Conservation (phyloP, 2,888 invertebrate species). For the Sericinus montela region DNA sequence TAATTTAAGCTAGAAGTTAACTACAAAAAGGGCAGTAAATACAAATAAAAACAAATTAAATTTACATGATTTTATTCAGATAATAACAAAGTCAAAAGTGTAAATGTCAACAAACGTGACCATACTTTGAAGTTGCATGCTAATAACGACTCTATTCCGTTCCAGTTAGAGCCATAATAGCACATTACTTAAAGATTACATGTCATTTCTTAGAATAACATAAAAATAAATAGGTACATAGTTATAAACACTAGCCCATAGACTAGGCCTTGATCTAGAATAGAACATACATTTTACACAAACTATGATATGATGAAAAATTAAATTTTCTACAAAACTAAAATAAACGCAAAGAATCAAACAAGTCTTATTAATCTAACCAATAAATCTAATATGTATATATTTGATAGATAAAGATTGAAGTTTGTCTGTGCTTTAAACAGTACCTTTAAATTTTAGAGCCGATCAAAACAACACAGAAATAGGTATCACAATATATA, state of each 20-base stretch:
- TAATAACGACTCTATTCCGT: not conserved
- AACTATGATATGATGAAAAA: too few relatives aligned
- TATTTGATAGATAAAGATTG: too few relatives aligned
- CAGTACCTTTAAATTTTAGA: too few relatives aligned
- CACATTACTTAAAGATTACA: not conserved
- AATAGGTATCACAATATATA: too few relatives aligned
- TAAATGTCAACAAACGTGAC: conserved; percentile 21
- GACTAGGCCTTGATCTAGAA: conserved; percentile 38
- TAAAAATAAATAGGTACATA: conserved; percentile 2
- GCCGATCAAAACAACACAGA: too few relatives aligned
- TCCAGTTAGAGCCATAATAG: not conserved
- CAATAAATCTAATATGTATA: too few relatives aligned
- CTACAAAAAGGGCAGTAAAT: not conserved
- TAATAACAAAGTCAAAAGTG: conserved; percentile 24
- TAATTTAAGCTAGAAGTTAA: too few relatives aligned
- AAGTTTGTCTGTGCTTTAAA: too few relatives aligned
- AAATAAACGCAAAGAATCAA: too few relatives aligned
- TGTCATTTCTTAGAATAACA: not conserved
- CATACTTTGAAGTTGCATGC: conserved; percentile 24
- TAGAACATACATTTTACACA: conserved; percentile 2
- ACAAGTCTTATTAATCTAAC: too few relatives aligned
- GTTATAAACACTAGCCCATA: too few relatives aligned
- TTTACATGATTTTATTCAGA: conserved; percentile 33
- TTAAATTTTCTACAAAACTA: too few relatives aligned
- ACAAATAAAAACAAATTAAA: conserved; percentile 4